Percentiles rank a stretch among this genome's conserved stretches.
Conservation (phyloP, 2,888 invertebrate species). For the Conops quadrifasciatus region DNA sequence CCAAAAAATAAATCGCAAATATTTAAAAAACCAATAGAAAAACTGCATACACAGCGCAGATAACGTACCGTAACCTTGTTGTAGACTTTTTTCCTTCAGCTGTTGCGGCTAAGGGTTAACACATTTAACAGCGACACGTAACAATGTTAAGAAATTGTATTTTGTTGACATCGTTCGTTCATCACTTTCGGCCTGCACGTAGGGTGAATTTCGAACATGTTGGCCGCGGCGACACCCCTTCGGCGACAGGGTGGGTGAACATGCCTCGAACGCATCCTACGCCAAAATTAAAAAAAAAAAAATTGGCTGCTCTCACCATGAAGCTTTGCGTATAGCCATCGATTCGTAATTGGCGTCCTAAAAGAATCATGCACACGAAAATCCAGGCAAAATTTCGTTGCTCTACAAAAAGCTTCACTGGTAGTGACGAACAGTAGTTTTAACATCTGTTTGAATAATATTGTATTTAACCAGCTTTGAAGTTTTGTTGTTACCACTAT, state of each 20-base stretch:
- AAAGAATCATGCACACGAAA: not conserved
- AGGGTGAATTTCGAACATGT: constrained; percentile 9
- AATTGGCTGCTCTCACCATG: constrained; percentile 1
- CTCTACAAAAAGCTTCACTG: not conserved
- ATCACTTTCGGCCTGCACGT: not conserved
- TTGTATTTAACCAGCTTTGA: constrained; percentile 1
- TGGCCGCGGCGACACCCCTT: no score
- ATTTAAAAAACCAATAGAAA: no score
- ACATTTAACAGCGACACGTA: not conserved
- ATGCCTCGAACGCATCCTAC: constrained; percentile 4
- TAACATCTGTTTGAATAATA: not conserved
- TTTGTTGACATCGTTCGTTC: constrained; percentile 11
- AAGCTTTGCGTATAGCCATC: constrained; percentile 8
- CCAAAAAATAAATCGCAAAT: constrained; percentile 17
- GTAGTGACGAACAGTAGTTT: not conserved
- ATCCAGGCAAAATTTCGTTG: not conserved
- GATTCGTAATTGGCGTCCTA: not conserved
- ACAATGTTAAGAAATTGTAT: constrained; percentile 13
- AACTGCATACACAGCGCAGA: constrained; percentile 10
- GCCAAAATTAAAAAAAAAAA: not conserved
- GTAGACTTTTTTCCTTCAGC: constrained; percentile 14
- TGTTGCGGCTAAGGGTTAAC: constrained; percentile 15
- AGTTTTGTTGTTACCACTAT: constrained; percentile 12
- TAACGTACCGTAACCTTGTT: constrained; percentile 24
- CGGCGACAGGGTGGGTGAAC: not conserved